phyloP scores from a whole-genome alignment of 2,888 invertebrate genomes.

The Acanthosepion pharaonis region DNA sequence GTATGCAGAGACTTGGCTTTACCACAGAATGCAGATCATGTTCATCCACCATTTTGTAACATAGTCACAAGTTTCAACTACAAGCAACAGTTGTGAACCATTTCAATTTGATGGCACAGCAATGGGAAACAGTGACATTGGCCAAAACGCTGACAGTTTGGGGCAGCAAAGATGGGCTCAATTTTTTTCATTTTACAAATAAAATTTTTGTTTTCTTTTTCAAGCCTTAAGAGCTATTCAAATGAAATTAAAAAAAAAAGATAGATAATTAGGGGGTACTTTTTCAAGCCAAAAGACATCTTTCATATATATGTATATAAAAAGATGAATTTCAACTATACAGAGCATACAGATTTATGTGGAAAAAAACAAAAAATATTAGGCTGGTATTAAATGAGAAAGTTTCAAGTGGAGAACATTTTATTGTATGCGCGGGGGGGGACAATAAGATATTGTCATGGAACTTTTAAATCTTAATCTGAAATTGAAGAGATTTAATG shows the following conservation, averaged over 20 bases:
- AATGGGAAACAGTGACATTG: neutral
- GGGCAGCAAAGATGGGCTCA: slow-evolving; percentile 22
- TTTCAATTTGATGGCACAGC: slow-evolving; percentile 13
- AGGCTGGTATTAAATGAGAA: neutral
- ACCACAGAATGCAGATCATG: neutral
- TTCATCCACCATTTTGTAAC: neutral
- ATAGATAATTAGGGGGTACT: neutral
- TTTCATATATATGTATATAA: neutral
- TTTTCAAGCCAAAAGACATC: neutral
- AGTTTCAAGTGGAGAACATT: neutral
- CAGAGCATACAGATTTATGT: slow-evolving; percentile 7
- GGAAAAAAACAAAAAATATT: neutral
- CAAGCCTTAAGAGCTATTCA: neutral
- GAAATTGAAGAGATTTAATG: slow-evolving; percentile 9
- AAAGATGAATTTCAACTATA: neutral
- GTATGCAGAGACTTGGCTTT: neutral
- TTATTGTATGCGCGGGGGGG: neutral
- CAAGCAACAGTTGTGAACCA: slow-evolving; percentile 33
- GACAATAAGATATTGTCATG: neutral
- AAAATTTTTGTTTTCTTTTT: neutral
- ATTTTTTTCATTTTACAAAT: neutral
- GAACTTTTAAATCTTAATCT: slow-evolving; percentile 11
- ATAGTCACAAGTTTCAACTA: slow-evolving; percentile 14
- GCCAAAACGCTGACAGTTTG: neutral
- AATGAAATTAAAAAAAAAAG: neutral